phyloP scores from a whole-genome alignment of 2,113 vertebrate species.

The Aplodontia rufa region DNA sequence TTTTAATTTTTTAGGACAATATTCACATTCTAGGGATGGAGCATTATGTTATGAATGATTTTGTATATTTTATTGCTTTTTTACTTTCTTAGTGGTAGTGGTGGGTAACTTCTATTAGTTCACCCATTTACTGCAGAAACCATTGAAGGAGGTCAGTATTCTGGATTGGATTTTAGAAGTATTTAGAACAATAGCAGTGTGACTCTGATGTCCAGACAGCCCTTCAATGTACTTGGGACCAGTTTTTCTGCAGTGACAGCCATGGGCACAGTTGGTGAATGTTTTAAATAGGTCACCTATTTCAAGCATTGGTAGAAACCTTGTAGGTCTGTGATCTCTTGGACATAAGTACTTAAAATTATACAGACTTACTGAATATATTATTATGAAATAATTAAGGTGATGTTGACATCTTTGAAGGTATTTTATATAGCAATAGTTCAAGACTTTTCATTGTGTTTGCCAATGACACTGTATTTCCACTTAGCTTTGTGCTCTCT shows the following conservation, averaged over 20 bases:
- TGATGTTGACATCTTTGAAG: background rate
- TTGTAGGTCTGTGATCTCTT: background rate
- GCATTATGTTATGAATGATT: background rate
- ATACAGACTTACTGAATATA: background rate
- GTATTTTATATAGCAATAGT: background rate
- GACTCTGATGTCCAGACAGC: background rate
- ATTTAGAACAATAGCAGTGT: background rate
- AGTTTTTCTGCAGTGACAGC: background rate
- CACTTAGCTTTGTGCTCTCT: background rate
- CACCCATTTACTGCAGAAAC: background rate
- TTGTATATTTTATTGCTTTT: background rate
- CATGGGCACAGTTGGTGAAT: background rate
- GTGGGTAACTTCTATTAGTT: background rate
- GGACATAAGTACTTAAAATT: background rate
- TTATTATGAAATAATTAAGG: background rate
- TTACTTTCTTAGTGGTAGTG: constrained; percentile 7
- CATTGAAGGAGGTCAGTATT: background rate
- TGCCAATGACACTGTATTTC: background rate
- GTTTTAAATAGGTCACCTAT: background rate
- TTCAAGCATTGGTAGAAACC: background rate
- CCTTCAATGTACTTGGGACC: background rate
- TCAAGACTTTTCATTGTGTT: background rate
- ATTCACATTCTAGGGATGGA: background rate
- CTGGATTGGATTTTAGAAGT: constrained; percentile 28
- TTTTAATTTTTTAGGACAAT: background rate